Percentiles rank a stretch among this genome's conserved stretches.
Conservation (phyloP, 2,888 invertebrate genomes). For the Acanthosepion esculentum region DNA sequence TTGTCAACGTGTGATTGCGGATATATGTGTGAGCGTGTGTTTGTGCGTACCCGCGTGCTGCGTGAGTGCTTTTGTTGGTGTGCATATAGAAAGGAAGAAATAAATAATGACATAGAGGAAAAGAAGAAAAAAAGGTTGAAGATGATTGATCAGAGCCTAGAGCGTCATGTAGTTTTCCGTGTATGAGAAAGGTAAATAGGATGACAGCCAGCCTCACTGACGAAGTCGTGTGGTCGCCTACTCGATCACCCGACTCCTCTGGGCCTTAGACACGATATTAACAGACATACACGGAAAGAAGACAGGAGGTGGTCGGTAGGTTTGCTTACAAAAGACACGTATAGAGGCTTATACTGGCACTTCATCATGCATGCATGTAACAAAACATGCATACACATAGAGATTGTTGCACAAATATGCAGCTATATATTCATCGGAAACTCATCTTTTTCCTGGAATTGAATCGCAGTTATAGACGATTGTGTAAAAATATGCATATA, state of each 20-base stretch:
- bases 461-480: too few relatives aligned
- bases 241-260: background rate
- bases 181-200: background rate
- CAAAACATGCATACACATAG: too few relatives aligned
- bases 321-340: too few relatives aligned
- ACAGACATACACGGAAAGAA: background rate
- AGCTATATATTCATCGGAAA: too few relatives aligned
- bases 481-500: too few relatives aligned
- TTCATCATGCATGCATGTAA: too few relatives aligned
- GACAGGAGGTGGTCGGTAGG: too few relatives aligned
- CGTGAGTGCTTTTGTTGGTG: background rate
- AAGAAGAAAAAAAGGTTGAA: background rate
- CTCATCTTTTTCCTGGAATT: too few relatives aligned
- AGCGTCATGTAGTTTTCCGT: constrained; percentile 12
- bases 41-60: background rate
- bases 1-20: background rate
- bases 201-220: background rate
- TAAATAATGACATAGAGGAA: background rate
- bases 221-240: background rate
- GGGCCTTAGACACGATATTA: background rate
- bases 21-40: background rate
- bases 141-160: background rate
- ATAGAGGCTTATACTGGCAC: too few relatives aligned
- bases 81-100: background rate
- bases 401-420: too few relatives aligned